A percentile compares a stretch with the other conserved stretches of the same genome.
These are phyloP conservation scores for Acanthis flammea DNA, from an alignment of 2,797 vertebrate genomes.

Conservation along the genomic window DNA sequence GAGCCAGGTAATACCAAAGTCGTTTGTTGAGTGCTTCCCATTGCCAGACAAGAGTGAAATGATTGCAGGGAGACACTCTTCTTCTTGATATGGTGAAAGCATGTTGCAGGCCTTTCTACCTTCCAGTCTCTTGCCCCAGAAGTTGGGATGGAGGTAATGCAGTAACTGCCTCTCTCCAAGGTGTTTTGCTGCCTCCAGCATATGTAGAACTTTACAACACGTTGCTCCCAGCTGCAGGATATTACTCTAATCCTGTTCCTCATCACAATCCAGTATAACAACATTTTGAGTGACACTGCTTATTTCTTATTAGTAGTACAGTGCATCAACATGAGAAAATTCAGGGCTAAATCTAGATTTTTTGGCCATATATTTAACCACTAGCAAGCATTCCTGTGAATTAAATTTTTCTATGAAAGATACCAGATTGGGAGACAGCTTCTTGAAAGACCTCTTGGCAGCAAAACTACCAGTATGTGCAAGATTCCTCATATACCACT, in stretches of 20 bases:
- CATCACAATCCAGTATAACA: neutral
- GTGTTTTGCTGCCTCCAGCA: neutral
- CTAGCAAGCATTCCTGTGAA: neutral
- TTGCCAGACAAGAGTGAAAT: neutral
- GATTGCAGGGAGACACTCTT: neutral
- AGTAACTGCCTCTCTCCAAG: neutral
- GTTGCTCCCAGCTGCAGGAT: neutral
- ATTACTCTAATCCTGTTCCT: neutral
- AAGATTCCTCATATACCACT: neutral
- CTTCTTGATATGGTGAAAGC: neutral
- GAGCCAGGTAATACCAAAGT: neutral
- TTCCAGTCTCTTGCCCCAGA: neutral
- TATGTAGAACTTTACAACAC: neutral
- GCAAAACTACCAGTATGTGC: neutral
- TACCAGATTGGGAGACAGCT: neutral
- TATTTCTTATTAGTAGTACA: neutral
- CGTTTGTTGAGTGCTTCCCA: neutral
- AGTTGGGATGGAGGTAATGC: neutral
- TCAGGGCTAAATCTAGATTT: neutral
- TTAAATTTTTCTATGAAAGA: neutral
- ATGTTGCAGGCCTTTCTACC: neutral
- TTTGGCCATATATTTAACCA: neutral
- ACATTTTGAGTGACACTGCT: neutral
- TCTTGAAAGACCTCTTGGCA: slow-evolving; percentile 28
- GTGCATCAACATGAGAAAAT: neutral